These are phyloP conservation scores for Thaumetopoea pityocampa DNA, from an alignment of 1,140 invertebrate genomes.

Conservation along the genomic window DNA sequence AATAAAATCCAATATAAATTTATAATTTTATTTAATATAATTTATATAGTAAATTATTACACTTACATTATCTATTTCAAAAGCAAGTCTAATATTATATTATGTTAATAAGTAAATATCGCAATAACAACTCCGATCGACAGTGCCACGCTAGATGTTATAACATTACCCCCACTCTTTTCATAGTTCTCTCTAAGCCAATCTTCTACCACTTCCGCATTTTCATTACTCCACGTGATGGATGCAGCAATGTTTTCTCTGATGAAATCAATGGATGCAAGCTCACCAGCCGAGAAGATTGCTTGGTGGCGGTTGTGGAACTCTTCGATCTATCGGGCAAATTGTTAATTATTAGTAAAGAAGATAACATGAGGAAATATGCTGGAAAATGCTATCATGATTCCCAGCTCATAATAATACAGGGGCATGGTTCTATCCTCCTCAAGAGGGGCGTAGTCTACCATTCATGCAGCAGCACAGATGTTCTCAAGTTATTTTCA, in stretches of 20 bases:
- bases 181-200: slow-evolving; percentile 46
- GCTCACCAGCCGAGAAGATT: slow-evolving; percentile 52
- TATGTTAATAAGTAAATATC: slow-evolving; percentile 24
- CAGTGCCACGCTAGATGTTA: slow-evolving; percentile 43
- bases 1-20: too few relatives aligned
- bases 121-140: slow-evolving; percentile 39
- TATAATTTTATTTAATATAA: too few relatives aligned
- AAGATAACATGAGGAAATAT: too few relatives aligned
- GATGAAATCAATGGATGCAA: slow-evolving; percentile 43
- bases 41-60: too few relatives aligned
- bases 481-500: too few relatives aligned
- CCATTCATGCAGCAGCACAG: too few relatives aligned
- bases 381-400: too few relatives aligned
- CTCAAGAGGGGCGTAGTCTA: too few relatives aligned
- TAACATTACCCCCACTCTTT: slow-evolving; percentile 23
- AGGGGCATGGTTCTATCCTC: too few relatives aligned
- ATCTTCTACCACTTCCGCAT: slow-evolving; percentile 35
- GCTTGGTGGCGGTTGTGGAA: slow-evolving; percentile 30
- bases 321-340: slow-evolving; percentile 37
- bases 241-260: slow-evolving; percentile 55
- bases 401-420: too few relatives aligned
- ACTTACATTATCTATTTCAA: too few relatives aligned
- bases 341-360: slow-evolving; percentile 1
- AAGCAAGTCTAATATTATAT: too few relatives aligned
- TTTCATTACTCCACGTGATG: slow-evolving; percentile 37